Base-by-base conservation (phyloP, 1,140 invertebrate genomes). In the Drosophila kanapiae region DNA sequence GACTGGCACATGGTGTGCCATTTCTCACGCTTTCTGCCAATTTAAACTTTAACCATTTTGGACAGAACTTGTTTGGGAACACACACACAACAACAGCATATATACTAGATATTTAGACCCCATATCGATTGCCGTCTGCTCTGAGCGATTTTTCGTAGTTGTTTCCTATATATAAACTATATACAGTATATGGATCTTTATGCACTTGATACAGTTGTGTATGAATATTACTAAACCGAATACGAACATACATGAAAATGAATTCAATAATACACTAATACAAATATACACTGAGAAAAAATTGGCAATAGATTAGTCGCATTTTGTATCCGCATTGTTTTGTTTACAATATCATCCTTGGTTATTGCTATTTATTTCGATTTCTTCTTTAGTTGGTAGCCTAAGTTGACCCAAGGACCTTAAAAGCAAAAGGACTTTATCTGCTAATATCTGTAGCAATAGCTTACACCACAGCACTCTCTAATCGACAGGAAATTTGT, bases 291-390 rank as follows among this genome's bases (percentile, higher is more conserved):
- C 78, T 84, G 91, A 92, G 91, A 92, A 92, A 92, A 92, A 92
- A 92, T 92, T 92, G 91, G 91, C 91, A 92, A 92, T 92, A 92
- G 91, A 91, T 74, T 91, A 91, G 85, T 85, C 84, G 78, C 84
- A 88, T 88, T 78, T 68, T 51, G 49, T 70, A 71, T 68, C 31
- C 47, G 47, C 54, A 75, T 71, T 71, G 60, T 74, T 74, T 63
- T 75, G 29, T 63, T 37, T 59, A 60, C 27, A 51, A 23, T 42
- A 35, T 57, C 33, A 48, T 51, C 14, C 35, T 56, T 80, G 51
- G 38, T 45, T 61, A 42, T 68, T 65, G 23, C 31, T 11, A 11
- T 63, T 64, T 43, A 2, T 60, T 77, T 78, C 1, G 11, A 57
- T 63, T 53, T 18, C 33, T 23, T 16, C 8, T 51, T 51, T 10